phyloP scores from a whole-genome alignment of 2,797 vertebrate species.

The Ataeniobius toweri region DNA sequence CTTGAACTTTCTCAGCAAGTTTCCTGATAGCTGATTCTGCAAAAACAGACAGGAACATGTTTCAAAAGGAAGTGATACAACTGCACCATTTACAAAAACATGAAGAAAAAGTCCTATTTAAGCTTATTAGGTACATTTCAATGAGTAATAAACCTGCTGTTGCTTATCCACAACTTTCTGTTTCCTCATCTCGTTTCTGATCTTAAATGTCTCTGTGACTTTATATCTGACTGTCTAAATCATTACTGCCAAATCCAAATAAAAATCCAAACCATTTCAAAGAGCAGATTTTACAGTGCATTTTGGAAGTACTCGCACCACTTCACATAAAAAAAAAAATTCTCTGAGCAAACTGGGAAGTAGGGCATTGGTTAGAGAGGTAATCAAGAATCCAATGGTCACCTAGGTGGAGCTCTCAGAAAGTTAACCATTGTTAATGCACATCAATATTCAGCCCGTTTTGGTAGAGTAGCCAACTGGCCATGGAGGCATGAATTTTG shows the following conservation, averaged over 20 bases:
- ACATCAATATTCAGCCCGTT: no score
- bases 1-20: conserved; percentile 97
- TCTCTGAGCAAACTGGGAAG: no score
- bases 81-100: neutral
- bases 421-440: no score
- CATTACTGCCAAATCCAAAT: neutral
- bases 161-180: neutral
- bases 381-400: no score
- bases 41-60: conserved; percentile 20
- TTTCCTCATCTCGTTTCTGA: neutral
- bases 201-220: neutral
- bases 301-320: neutral
- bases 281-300: neutral
- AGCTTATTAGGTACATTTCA: neutral
- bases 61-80: neutral
- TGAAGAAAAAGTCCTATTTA: neutral
- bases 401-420: no score
- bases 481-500: no score
- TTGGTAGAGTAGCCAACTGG: no score
- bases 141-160: neutral
- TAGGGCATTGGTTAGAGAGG: no score
- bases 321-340: no score
- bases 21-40: conserved; percentile 97
- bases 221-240: neutral
- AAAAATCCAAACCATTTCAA: neutral